phyloP scores from a whole-genome alignment of 2,888 invertebrate genomes.

The Colostygia pectinataria region DNA sequence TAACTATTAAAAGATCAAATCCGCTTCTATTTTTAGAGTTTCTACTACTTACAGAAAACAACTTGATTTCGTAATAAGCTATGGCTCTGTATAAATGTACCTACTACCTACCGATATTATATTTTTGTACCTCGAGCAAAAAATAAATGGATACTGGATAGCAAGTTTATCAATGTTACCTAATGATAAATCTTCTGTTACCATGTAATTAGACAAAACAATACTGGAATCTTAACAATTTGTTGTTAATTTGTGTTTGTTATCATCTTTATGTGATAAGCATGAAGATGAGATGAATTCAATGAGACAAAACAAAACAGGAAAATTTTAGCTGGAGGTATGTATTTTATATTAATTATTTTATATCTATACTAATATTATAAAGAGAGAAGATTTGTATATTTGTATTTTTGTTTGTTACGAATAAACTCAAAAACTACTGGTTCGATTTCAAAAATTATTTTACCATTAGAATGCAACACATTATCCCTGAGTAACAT shows the following conservation, averaged over 20 bases:
- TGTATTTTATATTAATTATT: conserved; percentile 7
- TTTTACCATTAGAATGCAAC: no score
- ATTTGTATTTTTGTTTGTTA: no score
- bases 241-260: conserved; percentile 20
- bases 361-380: no score
- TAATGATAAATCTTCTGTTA: conserved; percentile 22
- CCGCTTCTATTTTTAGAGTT: conserved; percentile 2
- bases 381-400: no score
- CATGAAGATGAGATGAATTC: conserved; percentile 11
- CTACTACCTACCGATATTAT: conserved; percentile 5
- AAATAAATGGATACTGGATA: conserved; percentile 11
- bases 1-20: conserved; percentile 5
- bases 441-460: no score
- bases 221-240: conserved; percentile 23
- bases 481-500: no score
- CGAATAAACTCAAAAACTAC: no score
- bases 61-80: not conserved
- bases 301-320: conserved; percentile 24
- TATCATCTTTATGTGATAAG: conserved; percentile 25
- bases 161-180: conserved; percentile 28
- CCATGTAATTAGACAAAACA: conserved; percentile 34
- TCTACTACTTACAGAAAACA: conserved; percentile 9
- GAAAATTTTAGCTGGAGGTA: conserved; percentile 13
- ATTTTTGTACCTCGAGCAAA: conserved; percentile 1
- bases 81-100: no score